Evolutionary conservation across 35 echinoderm and acorn worm species (phyloP), one percentile per base, ranked within the genome.

Genomic region (Patiria miniata): DNA sequence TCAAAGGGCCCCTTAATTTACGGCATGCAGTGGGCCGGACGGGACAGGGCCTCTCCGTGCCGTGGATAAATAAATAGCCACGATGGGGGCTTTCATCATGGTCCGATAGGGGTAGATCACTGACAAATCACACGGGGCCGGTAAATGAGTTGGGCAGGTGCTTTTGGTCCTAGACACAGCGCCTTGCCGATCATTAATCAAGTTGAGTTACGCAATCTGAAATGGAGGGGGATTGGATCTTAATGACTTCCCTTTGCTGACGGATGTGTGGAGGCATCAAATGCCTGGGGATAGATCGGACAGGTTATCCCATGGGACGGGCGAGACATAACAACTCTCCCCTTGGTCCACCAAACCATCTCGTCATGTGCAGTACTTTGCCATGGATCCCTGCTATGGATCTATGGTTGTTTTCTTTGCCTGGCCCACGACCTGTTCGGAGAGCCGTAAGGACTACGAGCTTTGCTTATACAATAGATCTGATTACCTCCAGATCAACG

Each of bases 171-270:
- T 23, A 30, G 34, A 73, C 65, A 73, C 65, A 73, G 34, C 65
- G 26, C 34, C 19, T 73, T 26, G 65, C 65, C 65, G 65, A 7
- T 73, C 65, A 34, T 73, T 73, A 73, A 73, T 73, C 65, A 73
- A 73, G 65, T 73, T 30, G 30, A 4, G 65, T 73, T 73, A 73
- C 65, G 65, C 65, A 73, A 73, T 73, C 34, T 73, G 65, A 73
- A 73, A 73, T 34, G 65, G 65, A 73, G 65, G 34, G 29, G 65
- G 65, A 73, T 73, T 73, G 65, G 10, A 73, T 26, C 26, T 73
- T 73, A 73, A 73, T 73, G 65, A 73, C 65, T 73, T 73, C 65
- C 65, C 34, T 30, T 73, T 73, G 65, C 26, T 73, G 29, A 73
- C 29, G 65, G 16, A 32, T 73, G 65, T 73, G 26, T 10, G 34